Base-by-base conservation (phyloP, 2,888 invertebrate genomes). In the Octodonta nipae region DNA sequence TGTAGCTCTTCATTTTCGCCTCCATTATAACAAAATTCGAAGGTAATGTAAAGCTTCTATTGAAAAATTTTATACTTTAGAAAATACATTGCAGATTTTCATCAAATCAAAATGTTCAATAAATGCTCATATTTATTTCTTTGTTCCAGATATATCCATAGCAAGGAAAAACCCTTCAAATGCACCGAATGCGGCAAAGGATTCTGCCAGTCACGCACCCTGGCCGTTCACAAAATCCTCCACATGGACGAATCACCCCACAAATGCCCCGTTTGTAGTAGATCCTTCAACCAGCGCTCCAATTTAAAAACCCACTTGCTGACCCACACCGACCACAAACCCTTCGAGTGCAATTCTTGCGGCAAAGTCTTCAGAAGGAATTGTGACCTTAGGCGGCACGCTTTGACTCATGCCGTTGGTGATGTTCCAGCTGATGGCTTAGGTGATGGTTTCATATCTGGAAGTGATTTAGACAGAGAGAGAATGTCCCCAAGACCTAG, bases 161-260 rank as follows among this genome's bases (percentile, higher is more conserved):
- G 89, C 43, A 95, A 95, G 59, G 92, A 95, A 64, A 96, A 96
- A 61, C 96, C 96, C 0, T 96, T 95, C 67, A 95, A 92, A 58
- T 98, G 96, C 62, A 75, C 73, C 2, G 87, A 92, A 50, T 96
- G 96, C 61, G 92, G 92, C 28, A 96, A 96, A 65, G 96, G 96
- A 2, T 96, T 98, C 65, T 98, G 96, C 60, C 96, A 96, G 58
- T 87, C 89, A 12, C 71, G 96, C 29, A 96, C 96, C 0, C 66
- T 96, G 48, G 92, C 93, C 1, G 93, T 95, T 1, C 96, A 96
- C 66, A 86, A 85, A 61, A 88, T 91, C 44, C 74, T 91, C 20
- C 92, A 92, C 58, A 74, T 86, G 74, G 88, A 91, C 62, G 88
- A 91, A 60, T 86, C 87, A 5, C 88, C 89, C 0, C 89, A 91